Base-by-base conservation (phyloP, 2,888 invertebrate genomes). In the Octonoba sinensis region DNA sequence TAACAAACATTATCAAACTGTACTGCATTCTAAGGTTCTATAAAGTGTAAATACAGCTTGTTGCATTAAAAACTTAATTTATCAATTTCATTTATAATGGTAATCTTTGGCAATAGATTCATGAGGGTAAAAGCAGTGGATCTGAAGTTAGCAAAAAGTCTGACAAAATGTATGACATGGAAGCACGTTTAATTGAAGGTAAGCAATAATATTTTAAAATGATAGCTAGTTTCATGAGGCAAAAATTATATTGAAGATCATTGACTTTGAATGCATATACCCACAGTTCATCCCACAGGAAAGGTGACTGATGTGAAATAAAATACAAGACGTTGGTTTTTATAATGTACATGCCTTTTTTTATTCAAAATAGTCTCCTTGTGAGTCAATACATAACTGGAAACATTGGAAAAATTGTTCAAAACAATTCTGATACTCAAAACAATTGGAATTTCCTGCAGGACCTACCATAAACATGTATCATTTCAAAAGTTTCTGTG, bases 91-190 rank as follows among this genome's bases (percentile, higher is more conserved):
- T n/a, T n/a, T 18, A 54, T 0, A 8, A 54, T 4, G 4, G 4
- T 15, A 6, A 3, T 54, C 54, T 18, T 4, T 54, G 18, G 18
- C 20, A 12, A 54, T 79, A 83, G 81, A 59, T 84, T 51, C 74
- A 85, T 73, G 85, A 87, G 73, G 86, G 87, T 72, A 87, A 87
- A 72, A 87, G 87, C 27, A 86, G 86, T 77, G 88, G 88, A 11
- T 88, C 88, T 82, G 83, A 83, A 79, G 69, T 78, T 13, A 84
- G 84, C 22, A 82, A 77, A 71, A 84, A 83, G 18, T 83, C 83
- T 24, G 84, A 84, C 44, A 84, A 83, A 75, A 73, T 73, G 60
- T 77, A 78, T 76, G 76, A 83, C 27, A 73, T 83, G 73, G 83
- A 83, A 65, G 74, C 83, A 27, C 57, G 74, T n/a, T 70, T 73